These are phyloP conservation scores for Gadopsis bispinosus DNA, from an alignment of 2,797 vertebrate species.

Conservation along the genomic window DNA sequence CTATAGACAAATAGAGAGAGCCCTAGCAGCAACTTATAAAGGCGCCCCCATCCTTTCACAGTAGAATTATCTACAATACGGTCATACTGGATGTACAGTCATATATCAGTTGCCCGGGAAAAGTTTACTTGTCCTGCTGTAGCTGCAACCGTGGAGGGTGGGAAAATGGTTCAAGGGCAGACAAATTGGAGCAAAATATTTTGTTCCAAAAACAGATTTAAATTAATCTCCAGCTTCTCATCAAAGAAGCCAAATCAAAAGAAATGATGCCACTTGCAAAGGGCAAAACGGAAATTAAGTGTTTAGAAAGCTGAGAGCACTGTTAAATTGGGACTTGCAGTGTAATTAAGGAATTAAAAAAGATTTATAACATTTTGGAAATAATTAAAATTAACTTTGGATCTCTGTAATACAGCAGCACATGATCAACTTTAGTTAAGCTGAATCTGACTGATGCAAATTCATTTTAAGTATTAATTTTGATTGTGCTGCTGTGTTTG, in stretches of 20 bases:
- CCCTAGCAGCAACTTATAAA: slow-evolving; percentile 5
- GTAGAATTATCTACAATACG: slow-evolving; percentile 18
- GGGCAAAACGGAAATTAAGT: not conserved
- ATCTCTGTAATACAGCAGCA: slow-evolving; percentile 3
- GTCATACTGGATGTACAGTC: slow-evolving; percentile 7
- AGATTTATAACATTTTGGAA: slow-evolving; percentile 16
- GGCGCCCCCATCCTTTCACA: slow-evolving; percentile 20
- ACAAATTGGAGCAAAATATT: slow-evolving; percentile 21
- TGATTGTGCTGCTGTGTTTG: slow-evolving; percentile 41
- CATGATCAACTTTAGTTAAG: slow-evolving; percentile 31
- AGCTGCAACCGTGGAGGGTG: not conserved
- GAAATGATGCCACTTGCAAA: slow-evolving; percentile 5
- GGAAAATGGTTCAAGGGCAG: not conserved
- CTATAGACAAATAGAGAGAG: slow-evolving; percentile 37
- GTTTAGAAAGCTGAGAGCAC: slow-evolving; percentile 18
- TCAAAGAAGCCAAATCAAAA: slow-evolving; percentile 17
- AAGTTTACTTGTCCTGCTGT: not conserved
- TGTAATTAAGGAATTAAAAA: slow-evolving; percentile 37
- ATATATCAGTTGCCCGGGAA: slow-evolving; percentile 16
- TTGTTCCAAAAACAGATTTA: slow-evolving; percentile 9
- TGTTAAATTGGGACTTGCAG: not conserved
- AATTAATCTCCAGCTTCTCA: slow-evolving; percentile 12
- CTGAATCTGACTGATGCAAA: slow-evolving; percentile 48
- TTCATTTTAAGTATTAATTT: slow-evolving; percentile 45
- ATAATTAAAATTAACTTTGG: slow-evolving; percentile 43